Evolutionary conservation across 2,888 invertebrate genomes (phyloP).

Genomic region (Orthosia incerta): DNA sequence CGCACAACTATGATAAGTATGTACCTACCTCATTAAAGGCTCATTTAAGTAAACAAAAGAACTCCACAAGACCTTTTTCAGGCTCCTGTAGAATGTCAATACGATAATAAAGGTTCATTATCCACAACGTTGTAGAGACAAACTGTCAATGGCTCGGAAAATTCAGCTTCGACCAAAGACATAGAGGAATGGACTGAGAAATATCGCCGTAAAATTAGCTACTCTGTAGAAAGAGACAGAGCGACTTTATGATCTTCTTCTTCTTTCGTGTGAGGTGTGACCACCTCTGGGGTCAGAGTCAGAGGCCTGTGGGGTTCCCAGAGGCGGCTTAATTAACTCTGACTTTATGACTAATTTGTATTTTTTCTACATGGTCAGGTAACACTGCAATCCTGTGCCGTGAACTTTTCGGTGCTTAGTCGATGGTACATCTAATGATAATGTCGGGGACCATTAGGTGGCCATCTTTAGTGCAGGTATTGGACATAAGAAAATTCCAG

Average conservation of each 20-base stretch:
- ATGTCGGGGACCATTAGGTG: too few relatives aligned
- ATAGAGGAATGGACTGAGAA: background rate
- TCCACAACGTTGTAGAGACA: constrained; percentile 30
- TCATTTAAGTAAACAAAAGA: constrained; percentile 30
- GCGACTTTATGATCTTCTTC: too few relatives aligned
- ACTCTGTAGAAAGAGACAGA: background rate
- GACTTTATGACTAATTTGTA: background rate
- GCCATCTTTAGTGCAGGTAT: too few relatives aligned
- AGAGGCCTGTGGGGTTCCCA: too few relatives aligned
- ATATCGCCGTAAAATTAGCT: background rate
- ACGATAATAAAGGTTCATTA: constrained; percentile 49
- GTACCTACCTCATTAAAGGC: constrained; percentile 2
- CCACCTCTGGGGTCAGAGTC: too few relatives aligned
- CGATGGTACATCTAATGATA: background rate
- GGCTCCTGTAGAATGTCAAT: constrained; percentile 41
- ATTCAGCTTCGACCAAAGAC: constrained; percentile 34
- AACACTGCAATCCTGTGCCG: background rate
- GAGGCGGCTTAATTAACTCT: too few relatives aligned
- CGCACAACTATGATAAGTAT: background rate
- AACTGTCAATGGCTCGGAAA: constrained; percentile 52
- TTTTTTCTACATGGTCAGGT: background rate
- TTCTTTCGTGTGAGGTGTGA: too few relatives aligned
- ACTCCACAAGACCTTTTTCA: constrained; percentile 25
- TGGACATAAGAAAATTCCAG: background rate
- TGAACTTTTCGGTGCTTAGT: too few relatives aligned